Evolutionary conservation across 2,888 invertebrate genomes (phyloP).

Genomic region (Dinocampus coccinellae): DNA sequence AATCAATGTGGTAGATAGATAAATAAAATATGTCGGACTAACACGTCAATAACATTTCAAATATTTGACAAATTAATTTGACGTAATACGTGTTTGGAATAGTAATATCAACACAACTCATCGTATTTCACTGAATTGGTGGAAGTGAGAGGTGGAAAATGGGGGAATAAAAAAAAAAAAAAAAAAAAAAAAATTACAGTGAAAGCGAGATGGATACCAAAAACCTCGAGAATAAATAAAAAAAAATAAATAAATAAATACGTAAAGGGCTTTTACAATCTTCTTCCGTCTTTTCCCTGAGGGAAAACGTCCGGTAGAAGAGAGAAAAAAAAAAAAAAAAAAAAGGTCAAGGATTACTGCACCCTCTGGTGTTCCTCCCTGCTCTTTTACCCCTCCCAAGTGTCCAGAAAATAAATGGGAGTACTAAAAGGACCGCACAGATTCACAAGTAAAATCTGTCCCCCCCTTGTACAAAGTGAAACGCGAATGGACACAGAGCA

Average conservation of each 20-base stretch:
- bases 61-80: constrained; percentile 44
- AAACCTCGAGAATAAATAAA: no score
- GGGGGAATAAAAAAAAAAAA: not conserved
- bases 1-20: no score
- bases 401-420: constrained; percentile 25
- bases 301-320: constrained; percentile 39
- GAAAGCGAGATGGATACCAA: constrained; percentile 8
- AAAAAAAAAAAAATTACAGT: constrained; percentile 7
- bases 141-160: no score
- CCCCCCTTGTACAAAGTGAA: constrained; percentile 7
- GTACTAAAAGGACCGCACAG: constrained; percentile 46
- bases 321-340: constrained; percentile 44
- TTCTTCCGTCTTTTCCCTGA: constrained; percentile 44
- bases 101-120: not conserved
- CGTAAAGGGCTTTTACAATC: constrained; percentile 27
- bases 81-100: constrained; percentile 50
- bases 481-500: not conserved
- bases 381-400: not conserved
- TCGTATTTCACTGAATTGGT: not conserved
- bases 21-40: not conserved
- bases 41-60: constrained; percentile 33
- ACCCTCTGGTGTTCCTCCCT: constrained; percentile 39
- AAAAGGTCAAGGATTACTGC: constrained; percentile 57
- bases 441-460: constrained; percentile 48
- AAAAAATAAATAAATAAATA: constrained; percentile 8